Percentiles rank a stretch among this genome's conserved stretches.
Evolutionary conservation across 92 coral and sea anemone species (phyloP).

Genomic region (Bergia sp.): DNA sequence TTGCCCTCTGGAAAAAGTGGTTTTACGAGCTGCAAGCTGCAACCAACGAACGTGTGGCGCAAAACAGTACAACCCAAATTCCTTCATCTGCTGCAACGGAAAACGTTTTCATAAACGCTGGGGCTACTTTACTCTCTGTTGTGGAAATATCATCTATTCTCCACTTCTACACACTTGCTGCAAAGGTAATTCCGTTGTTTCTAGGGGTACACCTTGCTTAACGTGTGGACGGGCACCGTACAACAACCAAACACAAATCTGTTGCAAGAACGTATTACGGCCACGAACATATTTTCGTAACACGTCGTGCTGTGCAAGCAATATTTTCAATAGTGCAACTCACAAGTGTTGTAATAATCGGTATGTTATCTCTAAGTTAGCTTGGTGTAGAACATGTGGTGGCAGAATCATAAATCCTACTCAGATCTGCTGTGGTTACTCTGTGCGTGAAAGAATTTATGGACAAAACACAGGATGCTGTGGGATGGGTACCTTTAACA

Average conservation of each 20-base stretch:
- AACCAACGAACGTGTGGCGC: conserved; percentile 8
- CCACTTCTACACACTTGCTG: conserved; percentile 32
- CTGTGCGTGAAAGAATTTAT: not conserved
- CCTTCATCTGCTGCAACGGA: conserved; percentile 17
- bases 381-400: conserved; percentile 11
- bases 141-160: conserved; percentile 34
- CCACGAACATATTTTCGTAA: not conserved
- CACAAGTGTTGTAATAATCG: conserved; percentile 17
- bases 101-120: not conserved
- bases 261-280: conserved; percentile 11
- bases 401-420: not conserved
- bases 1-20: not conserved
- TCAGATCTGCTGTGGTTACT: conserved; percentile 10
- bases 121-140: conserved; percentile 4
- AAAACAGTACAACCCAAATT: conserved; percentile 15
- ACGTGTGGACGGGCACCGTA: not conserved
- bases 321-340: not conserved
- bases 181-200: not conserved
- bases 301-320: conserved; percentile 18
- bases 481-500: conserved; percentile 18
- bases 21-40: conserved; percentile 3
- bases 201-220: not conserved
- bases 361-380: not conserved
- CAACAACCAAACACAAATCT: not conserved
- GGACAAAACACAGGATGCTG: conserved; percentile 28